These are phyloP conservation scores for Trissolcus japonicus DNA, from an alignment of 2,888 invertebrate genomes.

Conservation along the genomic window DNA sequence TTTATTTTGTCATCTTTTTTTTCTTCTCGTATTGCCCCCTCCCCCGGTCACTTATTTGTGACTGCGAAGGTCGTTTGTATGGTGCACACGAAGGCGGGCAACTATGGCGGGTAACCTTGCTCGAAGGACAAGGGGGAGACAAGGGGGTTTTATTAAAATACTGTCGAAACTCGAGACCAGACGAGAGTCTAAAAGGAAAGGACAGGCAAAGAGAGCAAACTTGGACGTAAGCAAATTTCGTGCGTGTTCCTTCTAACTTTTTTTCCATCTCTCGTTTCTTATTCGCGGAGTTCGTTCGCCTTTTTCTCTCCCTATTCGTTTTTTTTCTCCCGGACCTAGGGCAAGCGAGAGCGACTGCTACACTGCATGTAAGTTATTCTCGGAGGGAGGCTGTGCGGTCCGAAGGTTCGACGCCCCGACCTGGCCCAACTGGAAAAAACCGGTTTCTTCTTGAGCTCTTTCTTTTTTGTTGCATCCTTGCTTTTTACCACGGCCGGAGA, in stretches of 20 bases:
- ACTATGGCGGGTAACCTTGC: conserved; percentile 60
- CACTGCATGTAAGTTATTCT: conserved; percentile 74
- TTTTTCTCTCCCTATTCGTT: conserved; percentile 59
- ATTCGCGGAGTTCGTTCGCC: conserved; percentile 53
- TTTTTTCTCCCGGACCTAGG: conserved; percentile 72
- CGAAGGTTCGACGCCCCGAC: conserved; percentile 77
- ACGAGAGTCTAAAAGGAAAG: conserved; percentile 21
- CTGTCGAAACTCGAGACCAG: conserved; percentile 40
- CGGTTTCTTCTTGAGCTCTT: conserved; percentile 74
- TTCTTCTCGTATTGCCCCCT: conserved; percentile 19
- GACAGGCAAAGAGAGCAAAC: conserved; percentile 28
- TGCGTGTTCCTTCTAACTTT: conserved; percentile 20
- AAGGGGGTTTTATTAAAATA: conserved; percentile 56
- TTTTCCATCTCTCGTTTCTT: conserved; percentile 34
- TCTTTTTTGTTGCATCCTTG: conserved; percentile 74
- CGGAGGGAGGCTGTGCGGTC: conserved; percentile 73
- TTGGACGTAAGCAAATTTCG: conserved; percentile 40
- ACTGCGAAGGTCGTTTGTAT: conserved; percentile 58
- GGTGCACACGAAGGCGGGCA: conserved; percentile 56
- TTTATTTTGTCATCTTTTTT: conserved; percentile 19
- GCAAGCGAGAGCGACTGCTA: conserved; percentile 65
- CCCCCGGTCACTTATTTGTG: conserved; percentile 51
- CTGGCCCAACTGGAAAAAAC: conserved; percentile 77
- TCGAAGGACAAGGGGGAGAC: conserved; percentile 60
- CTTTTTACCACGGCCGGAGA: conserved; percentile 69